phyloP scores from a whole-genome alignment of 1,140 invertebrate genomes.

The Dendroctonus valens region DNA sequence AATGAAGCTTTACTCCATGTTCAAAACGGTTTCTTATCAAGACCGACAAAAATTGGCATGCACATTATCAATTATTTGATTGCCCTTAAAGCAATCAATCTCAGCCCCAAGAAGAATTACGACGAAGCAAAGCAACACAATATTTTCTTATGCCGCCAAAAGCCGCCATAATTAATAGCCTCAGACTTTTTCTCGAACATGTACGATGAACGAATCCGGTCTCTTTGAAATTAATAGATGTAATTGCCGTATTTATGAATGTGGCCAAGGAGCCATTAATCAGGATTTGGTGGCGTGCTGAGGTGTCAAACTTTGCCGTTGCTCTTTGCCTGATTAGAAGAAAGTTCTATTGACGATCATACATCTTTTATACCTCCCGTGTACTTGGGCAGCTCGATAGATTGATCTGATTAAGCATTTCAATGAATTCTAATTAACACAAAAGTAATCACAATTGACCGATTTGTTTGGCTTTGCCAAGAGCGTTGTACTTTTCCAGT shows the following conservation, averaged over 20 bases:
- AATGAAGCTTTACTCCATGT: too few species aligned
- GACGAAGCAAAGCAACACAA: neutral
- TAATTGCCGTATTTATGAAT: conserved; percentile 27
- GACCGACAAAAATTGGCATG: too few species aligned
- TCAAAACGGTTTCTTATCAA: too few species aligned
- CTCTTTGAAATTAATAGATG: conserved; percentile 25
- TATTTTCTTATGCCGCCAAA: conserved; percentile 4
- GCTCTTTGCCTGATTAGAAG: conserved; percentile 11
- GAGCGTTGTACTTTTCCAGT: too few species aligned
- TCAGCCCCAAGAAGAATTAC: neutral
- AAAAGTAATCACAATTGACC: too few species aligned
- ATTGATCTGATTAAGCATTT: neutral
- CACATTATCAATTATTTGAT: too few species aligned
- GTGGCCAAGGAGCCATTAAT: conserved; percentile 15
- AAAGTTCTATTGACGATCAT: conserved; percentile 15
- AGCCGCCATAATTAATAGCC: conserved; percentile 16
- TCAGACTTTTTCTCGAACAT: conserved; percentile 11
- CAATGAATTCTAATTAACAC: neutral
- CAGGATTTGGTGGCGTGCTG: conserved; percentile 26
- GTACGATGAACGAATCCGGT: conserved; percentile 7
- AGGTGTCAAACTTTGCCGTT: conserved; percentile 22
- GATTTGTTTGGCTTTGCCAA: too few species aligned
- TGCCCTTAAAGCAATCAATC: too few species aligned
- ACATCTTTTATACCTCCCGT: conserved; percentile 1
- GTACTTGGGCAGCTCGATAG: neutral